These are phyloP conservation scores for Ectropis crepuscularia DNA, from an alignment of 2,888 invertebrate genomes.

Conservation along the genomic window DNA sequence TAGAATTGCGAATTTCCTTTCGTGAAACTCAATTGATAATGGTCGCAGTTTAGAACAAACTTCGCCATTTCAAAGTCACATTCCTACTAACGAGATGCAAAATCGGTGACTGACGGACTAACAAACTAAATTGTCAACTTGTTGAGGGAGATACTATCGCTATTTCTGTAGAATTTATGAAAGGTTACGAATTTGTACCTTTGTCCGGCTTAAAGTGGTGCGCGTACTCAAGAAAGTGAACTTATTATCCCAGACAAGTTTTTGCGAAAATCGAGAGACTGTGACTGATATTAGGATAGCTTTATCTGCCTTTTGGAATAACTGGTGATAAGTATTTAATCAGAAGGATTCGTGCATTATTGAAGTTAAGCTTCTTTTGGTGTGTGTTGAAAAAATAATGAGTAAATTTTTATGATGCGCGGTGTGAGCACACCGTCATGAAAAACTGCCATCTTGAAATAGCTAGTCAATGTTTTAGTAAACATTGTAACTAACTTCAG, in stretches of 20 bases:
- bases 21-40: neutral
- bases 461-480: no score
- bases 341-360: no score
- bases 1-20: no score
- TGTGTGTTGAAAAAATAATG: no score
- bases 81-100: conserved; percentile 11
- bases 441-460: no score
- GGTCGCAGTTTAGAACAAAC: neutral
- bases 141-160: neutral
- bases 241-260: conserved; percentile 16
- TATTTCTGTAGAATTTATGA: neutral
- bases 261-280: conserved; percentile 2
- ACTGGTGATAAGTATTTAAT: no score
- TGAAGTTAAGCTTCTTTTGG: no score
- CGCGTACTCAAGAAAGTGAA: neutral
- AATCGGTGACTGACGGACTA: conserved; percentile 5
- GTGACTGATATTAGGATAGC: neutral
- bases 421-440: no score
- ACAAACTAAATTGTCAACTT: neutral
- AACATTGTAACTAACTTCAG: no score
- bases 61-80: conserved; percentile 1
- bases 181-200: neutral
- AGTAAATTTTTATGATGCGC: no score
- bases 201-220: neutral
- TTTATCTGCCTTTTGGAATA: neutral